Percentiles rank a stretch among this genome's conserved stretches.
Evolutionary conservation across 1,140 invertebrate species (phyloP).

Genomic region (Galleria mellonella): DNA sequence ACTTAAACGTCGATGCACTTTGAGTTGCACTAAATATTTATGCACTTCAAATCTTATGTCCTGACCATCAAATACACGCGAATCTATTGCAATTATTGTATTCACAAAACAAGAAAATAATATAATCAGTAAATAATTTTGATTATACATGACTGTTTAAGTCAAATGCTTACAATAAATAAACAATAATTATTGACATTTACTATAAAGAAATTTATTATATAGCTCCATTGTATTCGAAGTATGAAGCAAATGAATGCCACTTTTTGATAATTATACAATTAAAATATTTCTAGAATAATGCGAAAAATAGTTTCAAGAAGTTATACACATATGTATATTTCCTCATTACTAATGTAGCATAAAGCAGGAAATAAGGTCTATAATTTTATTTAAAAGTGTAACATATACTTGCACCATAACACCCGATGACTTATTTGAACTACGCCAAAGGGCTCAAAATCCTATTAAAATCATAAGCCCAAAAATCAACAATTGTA

Average conservation of each 20-base stretch:
- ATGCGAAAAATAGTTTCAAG: too few relatives aligned
- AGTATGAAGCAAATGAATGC: not conserved
- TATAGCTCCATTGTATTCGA: not conserved
- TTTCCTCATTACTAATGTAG: too few relatives aligned
- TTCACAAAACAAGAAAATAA: not conserved
- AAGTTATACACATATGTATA: too few relatives aligned
- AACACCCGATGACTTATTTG: too few relatives aligned
- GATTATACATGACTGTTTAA: not conserved
- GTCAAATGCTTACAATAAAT: not conserved
- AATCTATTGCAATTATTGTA: slow-evolving; percentile 1
- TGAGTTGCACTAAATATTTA: slow-evolving; percentile 8
- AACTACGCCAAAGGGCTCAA: too few relatives aligned
- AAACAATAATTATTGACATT: not conserved
- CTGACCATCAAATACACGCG: slow-evolving; percentile 2
- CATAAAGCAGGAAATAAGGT: too few relatives aligned
- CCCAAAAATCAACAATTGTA: too few relatives aligned
- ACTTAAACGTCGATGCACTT: not conserved
- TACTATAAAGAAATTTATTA: not conserved
- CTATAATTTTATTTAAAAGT: too few relatives aligned
- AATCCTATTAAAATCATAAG: too few relatives aligned
- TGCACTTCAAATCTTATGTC: slow-evolving; percentile 4
- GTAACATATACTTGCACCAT: too few relatives aligned
- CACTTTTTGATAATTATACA: too few relatives aligned
- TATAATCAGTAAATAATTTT: not conserved
- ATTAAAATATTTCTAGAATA: too few relatives aligned